Percentiles rank a stretch among this genome's conserved stretches.
These are phyloP conservation scores for Alsophila aescularia DNA, from an alignment of 2,888 invertebrate species.

Conservation along the genomic window DNA sequence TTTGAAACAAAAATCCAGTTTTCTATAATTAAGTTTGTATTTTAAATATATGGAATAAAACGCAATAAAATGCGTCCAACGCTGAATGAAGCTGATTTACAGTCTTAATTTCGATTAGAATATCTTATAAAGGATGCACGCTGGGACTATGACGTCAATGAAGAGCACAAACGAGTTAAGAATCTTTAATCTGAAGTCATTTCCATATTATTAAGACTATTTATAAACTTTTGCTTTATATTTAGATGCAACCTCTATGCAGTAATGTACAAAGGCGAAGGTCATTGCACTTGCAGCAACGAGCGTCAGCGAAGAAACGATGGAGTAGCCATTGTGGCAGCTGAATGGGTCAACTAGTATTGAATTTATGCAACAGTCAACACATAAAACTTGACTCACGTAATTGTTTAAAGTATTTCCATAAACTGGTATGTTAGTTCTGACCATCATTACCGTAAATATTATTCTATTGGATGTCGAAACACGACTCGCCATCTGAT, in stretches of 20 bases:
- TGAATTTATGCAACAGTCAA: conserved; percentile 22
- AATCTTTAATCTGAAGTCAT: not conserved
- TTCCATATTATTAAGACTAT: not conserved
- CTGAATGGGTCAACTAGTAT: conserved; percentile 15
- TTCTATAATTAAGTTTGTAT: no score
- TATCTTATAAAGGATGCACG: no score
- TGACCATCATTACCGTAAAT: conserved; percentile 13
- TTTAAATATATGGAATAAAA: no score
- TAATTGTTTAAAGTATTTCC: conserved; percentile 25
- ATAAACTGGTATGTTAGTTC: conserved; percentile 15
- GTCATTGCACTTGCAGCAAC: not conserved
- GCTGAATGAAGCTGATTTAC: no score
- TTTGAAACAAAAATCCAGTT: no score
- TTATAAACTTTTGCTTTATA: not conserved
- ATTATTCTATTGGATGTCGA: conserved; percentile 14
- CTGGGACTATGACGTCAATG: no score
- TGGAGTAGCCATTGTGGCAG: conserved; percentile 6
- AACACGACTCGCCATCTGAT: conserved; percentile 9
- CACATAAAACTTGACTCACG: conserved; percentile 15
- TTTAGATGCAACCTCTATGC: not conserved
- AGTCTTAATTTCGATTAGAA: no score
- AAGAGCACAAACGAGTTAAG: not conserved
- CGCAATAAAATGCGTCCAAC: no score
- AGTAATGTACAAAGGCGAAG: not conserved
- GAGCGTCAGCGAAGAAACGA: not conserved